Percentiles rank a stretch among this genome's conserved stretches.
These are phyloP conservation scores for Callimorpha dominula DNA, from an alignment of 2,888 invertebrate genomes.

Conservation along the genomic window DNA sequence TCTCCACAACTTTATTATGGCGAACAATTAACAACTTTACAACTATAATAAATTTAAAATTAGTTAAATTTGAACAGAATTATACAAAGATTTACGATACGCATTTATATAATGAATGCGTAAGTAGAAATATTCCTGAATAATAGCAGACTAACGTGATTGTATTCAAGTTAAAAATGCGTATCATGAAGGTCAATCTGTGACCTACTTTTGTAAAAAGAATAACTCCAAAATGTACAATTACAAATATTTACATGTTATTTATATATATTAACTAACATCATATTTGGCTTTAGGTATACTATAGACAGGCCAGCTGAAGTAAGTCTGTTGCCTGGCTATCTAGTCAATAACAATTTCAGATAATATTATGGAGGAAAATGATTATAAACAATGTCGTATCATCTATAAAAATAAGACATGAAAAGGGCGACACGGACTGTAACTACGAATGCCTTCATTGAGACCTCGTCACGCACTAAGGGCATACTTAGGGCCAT, in stretches of 20 bases:
- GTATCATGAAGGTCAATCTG: constrained; percentile 45
- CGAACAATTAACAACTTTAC: not conserved
- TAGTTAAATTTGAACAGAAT: too few relatives aligned
- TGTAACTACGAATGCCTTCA: constrained; percentile 57
- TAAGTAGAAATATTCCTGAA: constrained; percentile 1
- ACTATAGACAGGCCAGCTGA: constrained; percentile 18
- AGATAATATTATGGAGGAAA: constrained; percentile 58
- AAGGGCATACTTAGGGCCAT: constrained; percentile 78
- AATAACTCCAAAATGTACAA: constrained; percentile 38
- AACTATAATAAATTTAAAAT: not conserved
- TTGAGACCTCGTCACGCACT: constrained; percentile 79
- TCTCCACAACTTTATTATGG: not conserved
- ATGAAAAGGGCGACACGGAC: constrained; percentile 65
- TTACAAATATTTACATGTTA: constrained; percentile 20
- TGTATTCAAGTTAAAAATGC: constrained; percentile 3
- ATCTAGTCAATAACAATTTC: constrained; percentile 40
- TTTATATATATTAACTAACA: constrained; percentile 21
- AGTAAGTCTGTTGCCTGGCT: constrained; percentile 25
- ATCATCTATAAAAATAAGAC: constrained; percentile 71
- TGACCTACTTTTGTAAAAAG: constrained; percentile 41
- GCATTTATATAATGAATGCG: not conserved
- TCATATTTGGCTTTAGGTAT: constrained; percentile 21
- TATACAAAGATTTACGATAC: not conserved
- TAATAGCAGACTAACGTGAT: not conserved
- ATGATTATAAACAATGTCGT: constrained; percentile 66